Base-by-base conservation (phyloP, 2,888 invertebrate genomes). In the Monoplex corrugatus region DNA sequence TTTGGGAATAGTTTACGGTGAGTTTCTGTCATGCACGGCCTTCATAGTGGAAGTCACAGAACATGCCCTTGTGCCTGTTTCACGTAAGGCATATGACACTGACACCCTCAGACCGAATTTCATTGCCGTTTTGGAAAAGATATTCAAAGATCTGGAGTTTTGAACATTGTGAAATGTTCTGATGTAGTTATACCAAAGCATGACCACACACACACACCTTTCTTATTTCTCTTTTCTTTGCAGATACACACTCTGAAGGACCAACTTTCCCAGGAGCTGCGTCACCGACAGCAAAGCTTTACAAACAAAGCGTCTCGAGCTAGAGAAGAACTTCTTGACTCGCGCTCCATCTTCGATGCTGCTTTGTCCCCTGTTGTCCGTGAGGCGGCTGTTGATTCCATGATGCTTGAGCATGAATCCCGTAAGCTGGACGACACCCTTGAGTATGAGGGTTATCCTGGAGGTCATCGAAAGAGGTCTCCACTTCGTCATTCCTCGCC, bases 391-490 rank as follows among this genome's bases (percentile, higher is more conserved):
- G 96, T 98, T 87, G 98, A 98, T 96, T 98, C 98, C 0, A 97
- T 98, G 92, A 97, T 98, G 0, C 96, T 99, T 94, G 98, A 99
- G 95, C 98, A 98, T 95, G 99, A 99, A 96, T 98, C 98, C 6
- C 97, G 98, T 93, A 98, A 97, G 93, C 96, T 97, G 89, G 97
- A 97, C 93, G 96, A 96, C 5, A 96, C 97, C 16, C 91, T 96
- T 38, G 95, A 95, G 75, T 91, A 92, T 75, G 89, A 89, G 68
- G 89, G 92, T 43, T 93, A 92, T 82, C 86, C 91, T 5, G 93
- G 94, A 10, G 87, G 91, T 6, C 89, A 91, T 23, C 90, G 93
- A 10, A 92, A 93, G 83, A 90, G 93, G 85, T 94, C 95, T 5
- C 95, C 95, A 10, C 87, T 92, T 23, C 93, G 94, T 57, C 92